These are phyloP conservation scores for Nyctibius bracteatus DNA, from an alignment of 2,113 vertebrate species.

Conservation along the genomic window DNA sequence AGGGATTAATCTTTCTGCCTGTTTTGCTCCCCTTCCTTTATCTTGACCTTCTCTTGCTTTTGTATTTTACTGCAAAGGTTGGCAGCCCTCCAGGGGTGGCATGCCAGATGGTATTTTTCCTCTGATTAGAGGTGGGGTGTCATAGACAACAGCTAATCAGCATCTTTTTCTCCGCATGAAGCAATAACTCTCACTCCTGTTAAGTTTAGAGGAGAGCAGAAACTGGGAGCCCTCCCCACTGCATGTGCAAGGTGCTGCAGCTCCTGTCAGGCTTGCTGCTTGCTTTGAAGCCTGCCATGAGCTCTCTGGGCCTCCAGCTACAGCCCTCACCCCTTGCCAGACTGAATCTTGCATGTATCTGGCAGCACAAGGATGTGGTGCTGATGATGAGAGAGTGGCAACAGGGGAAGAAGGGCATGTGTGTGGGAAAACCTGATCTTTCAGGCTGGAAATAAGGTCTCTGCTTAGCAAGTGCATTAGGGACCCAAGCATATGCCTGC, in stretches of 20 bases:
- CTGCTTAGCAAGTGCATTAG: not conserved
- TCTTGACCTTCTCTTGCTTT: constrained; percentile 49
- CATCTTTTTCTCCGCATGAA: constrained; percentile 37
- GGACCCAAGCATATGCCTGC: not conserved
- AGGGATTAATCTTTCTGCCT: constrained; percentile 15
- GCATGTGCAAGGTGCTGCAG: not conserved
- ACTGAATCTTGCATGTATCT: not conserved
- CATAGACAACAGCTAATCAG: constrained; percentile 33
- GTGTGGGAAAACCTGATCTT: not conserved
- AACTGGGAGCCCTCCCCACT: not conserved
- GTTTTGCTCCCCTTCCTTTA: not conserved
- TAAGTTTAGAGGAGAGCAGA: constrained; percentile 8
- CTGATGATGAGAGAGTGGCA: not conserved
- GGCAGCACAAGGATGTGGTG: not conserved
- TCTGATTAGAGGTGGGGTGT: constrained; percentile 43
- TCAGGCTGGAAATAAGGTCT: not conserved
- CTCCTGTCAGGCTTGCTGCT: not conserved
- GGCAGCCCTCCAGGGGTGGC: constrained; percentile 50
- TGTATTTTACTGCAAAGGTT: constrained; percentile 51
- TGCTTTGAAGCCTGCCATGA: not conserved
- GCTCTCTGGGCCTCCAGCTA: not conserved
- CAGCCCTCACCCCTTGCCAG: not conserved
- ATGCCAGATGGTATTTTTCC: constrained; percentile 60
- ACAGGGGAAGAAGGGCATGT: not conserved
- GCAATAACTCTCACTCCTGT: not conserved